Evolutionary conservation across 2,797 vertebrate genomes (phyloP).

Genomic region (Anguilla pacifica): DNA sequence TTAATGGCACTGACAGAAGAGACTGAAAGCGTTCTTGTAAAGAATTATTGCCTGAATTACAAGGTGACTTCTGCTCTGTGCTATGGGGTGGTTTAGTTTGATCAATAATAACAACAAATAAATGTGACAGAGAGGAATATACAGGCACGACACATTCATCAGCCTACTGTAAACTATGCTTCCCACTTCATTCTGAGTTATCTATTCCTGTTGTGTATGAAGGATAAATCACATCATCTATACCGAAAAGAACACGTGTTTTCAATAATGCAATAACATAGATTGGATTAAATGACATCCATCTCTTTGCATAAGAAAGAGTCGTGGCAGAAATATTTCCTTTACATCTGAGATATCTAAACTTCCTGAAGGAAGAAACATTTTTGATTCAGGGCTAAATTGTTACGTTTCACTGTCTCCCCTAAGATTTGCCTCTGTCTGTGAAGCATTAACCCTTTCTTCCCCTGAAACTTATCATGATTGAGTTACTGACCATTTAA

Average conservation of each 20-base stretch:
- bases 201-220: slow-evolving; percentile 38
- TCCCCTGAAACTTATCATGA: neutral
- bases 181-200: slow-evolving; percentile 19
- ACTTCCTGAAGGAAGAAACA: neutral
- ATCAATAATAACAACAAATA: slow-evolving; percentile 74
- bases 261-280: neutral
- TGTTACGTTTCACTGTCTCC: neutral
- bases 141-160: slow-evolving; percentile 59
- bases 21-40: slow-evolving; percentile 63
- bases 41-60: slow-evolving; percentile 79
- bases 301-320: neutral
- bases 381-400: neutral
- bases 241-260: neutral
- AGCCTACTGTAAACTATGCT: slow-evolving; percentile 54
- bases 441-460: neutral
- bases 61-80: slow-evolving; percentile 79
- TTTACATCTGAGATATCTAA: neutral
- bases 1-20: slow-evolving; percentile 76
- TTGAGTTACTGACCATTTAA: neutral
- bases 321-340: neutral
- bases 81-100: slow-evolving; percentile 70
- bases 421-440: neutral
- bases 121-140: slow-evolving; percentile 21
- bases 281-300: slow-evolving; percentile 1
- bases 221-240: slow-evolving; percentile 20